phyloP scores from a whole-genome alignment of 2,797 vertebrate genomes.

The Hirundo rustica region DNA sequence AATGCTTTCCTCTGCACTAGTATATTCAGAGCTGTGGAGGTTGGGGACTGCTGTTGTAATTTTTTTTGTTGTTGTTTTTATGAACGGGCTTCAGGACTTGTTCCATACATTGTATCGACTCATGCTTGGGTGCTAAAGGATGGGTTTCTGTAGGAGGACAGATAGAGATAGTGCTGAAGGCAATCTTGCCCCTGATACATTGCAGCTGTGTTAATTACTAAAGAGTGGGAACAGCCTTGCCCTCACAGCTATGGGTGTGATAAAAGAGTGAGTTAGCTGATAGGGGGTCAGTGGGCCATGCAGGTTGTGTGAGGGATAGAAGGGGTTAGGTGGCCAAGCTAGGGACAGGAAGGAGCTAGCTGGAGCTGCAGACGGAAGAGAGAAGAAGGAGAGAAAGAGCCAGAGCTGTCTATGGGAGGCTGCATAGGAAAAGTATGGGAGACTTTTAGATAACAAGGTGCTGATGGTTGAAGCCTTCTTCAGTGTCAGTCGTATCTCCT shows the following conservation, averaged over 20 bases:
- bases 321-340: background rate
- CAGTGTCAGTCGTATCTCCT: background rate
- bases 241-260: background rate
- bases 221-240: background rate
- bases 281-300: background rate
- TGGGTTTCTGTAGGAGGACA: background rate
- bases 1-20: background rate
- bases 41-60: background rate
- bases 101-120: background rate
- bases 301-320: background rate
- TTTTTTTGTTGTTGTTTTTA: too few species aligned
- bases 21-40: background rate
- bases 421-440: background rate
- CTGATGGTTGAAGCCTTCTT: background rate
- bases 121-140: background rate
- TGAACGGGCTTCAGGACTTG: background rate
- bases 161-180: background rate
- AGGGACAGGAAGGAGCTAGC: background rate
- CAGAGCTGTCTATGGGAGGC: background rate
- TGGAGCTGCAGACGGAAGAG: background rate
- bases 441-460: background rate
- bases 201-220: background rate
- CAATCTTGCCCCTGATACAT: background rate
- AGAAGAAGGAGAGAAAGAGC: background rate
- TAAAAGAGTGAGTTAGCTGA: background rate